Evolutionary conservation across 2,113 vertebrate genomes (phyloP), one percentile per base, ranked within the genome.

Genomic region (Nycticebus coucang): DNA sequence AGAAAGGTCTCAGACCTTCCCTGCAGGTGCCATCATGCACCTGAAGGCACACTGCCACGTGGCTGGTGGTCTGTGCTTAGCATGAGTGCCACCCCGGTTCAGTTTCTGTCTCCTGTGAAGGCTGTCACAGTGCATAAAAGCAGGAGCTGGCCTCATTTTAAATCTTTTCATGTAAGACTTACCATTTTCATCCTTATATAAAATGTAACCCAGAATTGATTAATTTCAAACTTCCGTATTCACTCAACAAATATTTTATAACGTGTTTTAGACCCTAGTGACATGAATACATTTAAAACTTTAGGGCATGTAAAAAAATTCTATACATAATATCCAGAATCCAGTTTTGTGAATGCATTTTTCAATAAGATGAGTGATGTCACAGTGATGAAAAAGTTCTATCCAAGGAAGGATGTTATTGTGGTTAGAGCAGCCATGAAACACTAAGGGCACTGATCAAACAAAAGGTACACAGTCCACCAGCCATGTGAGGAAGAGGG

Each of bases 241-340:
- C n/a, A 74, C 3, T 64, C n/a, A 91, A 84, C 28, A 93, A 92
- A 45, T 62, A 71, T 69, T 93, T 94, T 35, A 95, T 72, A 81
- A 71, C 30, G n/a, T 1, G 37, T 7, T 75, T 62, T 69, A 72
- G 22, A 59, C 7, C 41, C 6, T 72, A 41, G 13, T 79, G 15
- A 13, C 81, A 68, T 41, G n/a, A 89, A 82, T 66, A 87, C 45
- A 94, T 92, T 9, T 66, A 89, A 91, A 80, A 28, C 22, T 18
- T 82, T 62, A 12, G 89, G 33, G 28, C 9, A 50, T 53, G 1
- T 90, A 14, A 79, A 55, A 79, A 62, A 10, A 18, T 59, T 66
- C 50, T 86, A 14, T 41, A n/a, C 8, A 33, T 26, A 79, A 59
- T 33, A 75, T 66, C 21, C 14, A 59, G 55, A 89, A 35, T 41